Percentiles rank a stretch among this genome's conserved stretches.
Conservation (phyloP, 2,888 invertebrate species). For the Unio delphinus region DNA sequence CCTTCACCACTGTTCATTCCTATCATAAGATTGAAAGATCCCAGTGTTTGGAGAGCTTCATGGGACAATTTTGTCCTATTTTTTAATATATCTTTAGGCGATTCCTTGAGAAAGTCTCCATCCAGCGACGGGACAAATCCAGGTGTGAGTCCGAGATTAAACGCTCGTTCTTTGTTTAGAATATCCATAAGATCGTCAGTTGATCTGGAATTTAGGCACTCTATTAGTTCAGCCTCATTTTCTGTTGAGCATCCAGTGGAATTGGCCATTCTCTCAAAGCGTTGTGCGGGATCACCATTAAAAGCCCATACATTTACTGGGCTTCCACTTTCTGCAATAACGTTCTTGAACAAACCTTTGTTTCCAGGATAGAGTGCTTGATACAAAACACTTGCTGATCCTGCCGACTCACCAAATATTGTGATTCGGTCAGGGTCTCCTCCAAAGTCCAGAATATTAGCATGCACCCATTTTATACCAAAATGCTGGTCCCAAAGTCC, state of each 20-base stretch:
- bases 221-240: constrained; percentile 77
- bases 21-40: constrained; percentile 28
- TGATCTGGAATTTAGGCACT: constrained; percentile 78
- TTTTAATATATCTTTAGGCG: constrained; percentile 41
- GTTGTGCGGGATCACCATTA: constrained; percentile 82
- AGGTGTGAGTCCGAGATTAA: constrained; percentile 41
- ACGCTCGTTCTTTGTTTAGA: constrained; percentile 27
- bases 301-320: constrained; percentile 95
- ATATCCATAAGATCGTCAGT: constrained; percentile 16
- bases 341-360: constrained; percentile 81
- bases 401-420: constrained; percentile 95
- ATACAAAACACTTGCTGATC: constrained; percentile 88
- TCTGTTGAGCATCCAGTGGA: constrained; percentile 84
- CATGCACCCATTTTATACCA: constrained; percentile 78
- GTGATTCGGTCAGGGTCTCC: constrained; percentile 92
- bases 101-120: constrained; percentile 89
- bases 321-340: constrained; percentile 92
- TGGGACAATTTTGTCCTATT: constrained; percentile 13
- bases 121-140: constrained; percentile 86
- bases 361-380: constrained; percentile 88
- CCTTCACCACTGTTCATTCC: constrained; percentile 44
- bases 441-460: constrained; percentile 61
- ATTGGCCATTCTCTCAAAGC: constrained; percentile 86
- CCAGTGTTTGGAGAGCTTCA: neutral
- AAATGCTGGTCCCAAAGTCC: constrained; percentile 96